Conservation (phyloP, 23 tunicate genomes). For the Styela plicata region DNA sequence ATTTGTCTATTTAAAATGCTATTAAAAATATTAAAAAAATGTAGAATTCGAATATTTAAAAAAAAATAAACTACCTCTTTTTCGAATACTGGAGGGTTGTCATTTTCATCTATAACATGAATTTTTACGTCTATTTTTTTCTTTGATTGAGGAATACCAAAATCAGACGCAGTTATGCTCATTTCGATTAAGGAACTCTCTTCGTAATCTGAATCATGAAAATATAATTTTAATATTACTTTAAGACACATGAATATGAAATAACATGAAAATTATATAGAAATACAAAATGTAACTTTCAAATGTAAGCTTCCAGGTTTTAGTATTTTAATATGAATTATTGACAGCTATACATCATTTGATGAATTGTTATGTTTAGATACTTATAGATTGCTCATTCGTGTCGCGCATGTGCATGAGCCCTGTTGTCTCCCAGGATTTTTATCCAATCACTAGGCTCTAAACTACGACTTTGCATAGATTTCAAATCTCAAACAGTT, state of each 20-base stretch:
- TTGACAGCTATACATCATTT: too few relatives aligned
- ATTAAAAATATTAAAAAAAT: too few relatives aligned
- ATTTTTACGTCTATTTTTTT: conserved; percentile 23
- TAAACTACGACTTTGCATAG: too few relatives aligned
- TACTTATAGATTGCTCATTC: too few relatives aligned
- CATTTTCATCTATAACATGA: conserved; percentile 45
- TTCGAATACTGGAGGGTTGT: conserved; percentile 53
- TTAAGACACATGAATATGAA: neutral
- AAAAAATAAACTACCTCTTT: conserved; percentile 29
- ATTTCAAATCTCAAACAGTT: too few relatives aligned
- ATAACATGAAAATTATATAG: neutral
- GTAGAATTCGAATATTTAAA: too few relatives aligned
- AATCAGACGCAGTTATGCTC: conserved; percentile 39
- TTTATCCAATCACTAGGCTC: too few relatives aligned
- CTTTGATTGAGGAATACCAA: conserved; percentile 26
- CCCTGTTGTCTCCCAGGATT: too few relatives aligned
- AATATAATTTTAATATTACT: neutral
- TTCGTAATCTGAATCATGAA: conserved; percentile 47
- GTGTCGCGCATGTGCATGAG: too few relatives aligned
- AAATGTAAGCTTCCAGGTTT: neutral
- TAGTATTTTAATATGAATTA: neutral
- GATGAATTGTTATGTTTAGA: too few relatives aligned
- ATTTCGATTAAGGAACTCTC: conserved; percentile 14
- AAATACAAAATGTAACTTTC: too few relatives aligned
- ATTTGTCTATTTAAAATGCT: too few relatives aligned